These are phyloP conservation scores for Drosophila asahinai DNA, from an alignment of 1,140 invertebrate species.

Conservation along the genomic window DNA sequence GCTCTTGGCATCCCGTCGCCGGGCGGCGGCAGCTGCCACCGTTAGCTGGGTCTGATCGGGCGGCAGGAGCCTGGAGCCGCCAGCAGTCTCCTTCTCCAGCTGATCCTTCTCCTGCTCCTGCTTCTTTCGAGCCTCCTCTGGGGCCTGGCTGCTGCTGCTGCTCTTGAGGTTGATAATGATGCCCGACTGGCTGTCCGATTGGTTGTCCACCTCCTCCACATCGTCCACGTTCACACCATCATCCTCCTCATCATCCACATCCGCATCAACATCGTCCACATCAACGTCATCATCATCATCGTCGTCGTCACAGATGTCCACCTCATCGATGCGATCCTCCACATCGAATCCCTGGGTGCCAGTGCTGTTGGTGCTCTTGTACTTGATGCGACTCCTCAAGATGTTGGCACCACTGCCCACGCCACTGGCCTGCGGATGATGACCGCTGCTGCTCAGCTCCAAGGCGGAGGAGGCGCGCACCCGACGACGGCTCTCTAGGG, in stretches of 20 bases:
- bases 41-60: conserved; percentile 56
- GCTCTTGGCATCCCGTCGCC: conserved; percentile 55
- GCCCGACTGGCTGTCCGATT: conserved; percentile 65
- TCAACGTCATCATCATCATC: conserved; percentile 44
- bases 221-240: conserved; percentile 65
- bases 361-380: conserved; percentile 77
- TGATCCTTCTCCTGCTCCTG: background rate
- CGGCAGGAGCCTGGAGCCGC: conserved; percentile 35
- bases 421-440: conserved; percentile 20
- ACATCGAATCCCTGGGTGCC: conserved; percentile 74
- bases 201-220: conserved; percentile 61
- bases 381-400: conserved; percentile 70
- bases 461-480: conserved; percentile 65
- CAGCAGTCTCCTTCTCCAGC: conserved; percentile 1
- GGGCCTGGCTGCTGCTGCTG: background rate
- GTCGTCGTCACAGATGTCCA: conserved; percentile 69
- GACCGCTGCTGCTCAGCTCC: conserved; percentile 55
- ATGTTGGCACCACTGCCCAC: conserved; percentile 22
- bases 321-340: conserved; percentile 83
- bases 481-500: conserved; percentile 16
- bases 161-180: conserved; percentile 63
- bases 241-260: conserved; percentile 39
- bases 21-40: conserved; percentile 55
- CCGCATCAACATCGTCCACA: conserved; percentile 37
- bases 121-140: conserved; percentile 1